Conservation (phyloP, 2,888 invertebrate genomes). For the Ptychoptera contaminata region DNA sequence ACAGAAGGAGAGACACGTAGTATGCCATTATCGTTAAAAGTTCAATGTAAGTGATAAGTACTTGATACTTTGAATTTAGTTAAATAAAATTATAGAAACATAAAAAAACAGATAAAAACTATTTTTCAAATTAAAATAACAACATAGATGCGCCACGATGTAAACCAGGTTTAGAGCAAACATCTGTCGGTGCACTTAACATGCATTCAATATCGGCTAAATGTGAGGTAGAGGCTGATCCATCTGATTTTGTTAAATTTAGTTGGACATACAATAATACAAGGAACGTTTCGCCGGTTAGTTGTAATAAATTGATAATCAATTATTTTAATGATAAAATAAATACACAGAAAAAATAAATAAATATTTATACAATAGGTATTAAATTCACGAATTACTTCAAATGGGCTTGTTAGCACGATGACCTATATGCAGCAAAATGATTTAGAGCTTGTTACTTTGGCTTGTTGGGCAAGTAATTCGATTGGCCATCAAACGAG, state of each 20-base stretch:
- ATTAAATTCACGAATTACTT: constrained; percentile 32
- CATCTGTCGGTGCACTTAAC: constrained; percentile 54
- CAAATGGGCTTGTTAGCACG: constrained; percentile 39
- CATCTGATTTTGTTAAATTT: constrained; percentile 51
- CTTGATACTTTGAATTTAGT: no score
- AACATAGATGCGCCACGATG: constrained; percentile 71
- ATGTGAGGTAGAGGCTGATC: constrained; percentile 70
- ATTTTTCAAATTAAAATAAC: constrained; percentile 6
- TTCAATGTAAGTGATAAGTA: constrained; percentile 54
- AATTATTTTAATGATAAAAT: not conserved
- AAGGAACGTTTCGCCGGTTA: constrained; percentile 56
- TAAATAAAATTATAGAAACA: no score
- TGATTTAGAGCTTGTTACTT: constrained; percentile 56
- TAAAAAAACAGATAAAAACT: no score
- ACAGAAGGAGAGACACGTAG: constrained; percentile 67
- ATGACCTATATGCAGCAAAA: constrained; percentile 40
- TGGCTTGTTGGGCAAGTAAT: constrained; percentile 81
- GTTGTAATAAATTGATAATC: constrained; percentile 10
- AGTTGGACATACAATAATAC: constrained; percentile 78
- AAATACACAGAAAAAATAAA: not conserved
- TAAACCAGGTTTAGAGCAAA: constrained; percentile 51
- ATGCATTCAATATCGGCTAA: constrained; percentile 56
- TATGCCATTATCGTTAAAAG: constrained; percentile 51
- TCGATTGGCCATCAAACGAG: constrained; percentile 62
- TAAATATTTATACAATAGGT: constrained; percentile 23